Conservation (phyloP, 2,113 vertebrate species). For the Urocolius indicus region DNA sequence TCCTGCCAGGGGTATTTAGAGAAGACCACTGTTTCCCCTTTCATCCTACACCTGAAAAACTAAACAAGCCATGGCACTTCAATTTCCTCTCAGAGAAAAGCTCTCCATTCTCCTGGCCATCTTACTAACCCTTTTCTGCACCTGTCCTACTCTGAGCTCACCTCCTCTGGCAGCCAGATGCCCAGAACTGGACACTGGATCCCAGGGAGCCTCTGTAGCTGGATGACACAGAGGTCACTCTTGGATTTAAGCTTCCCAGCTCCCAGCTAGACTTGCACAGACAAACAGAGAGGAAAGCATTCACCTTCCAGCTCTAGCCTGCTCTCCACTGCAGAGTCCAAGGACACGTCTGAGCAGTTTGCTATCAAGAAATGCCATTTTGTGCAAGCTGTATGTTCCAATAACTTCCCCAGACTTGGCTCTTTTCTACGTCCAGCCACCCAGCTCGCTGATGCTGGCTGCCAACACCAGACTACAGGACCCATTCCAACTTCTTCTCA, state of each 20-base stretch:
- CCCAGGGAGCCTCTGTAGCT: background rate
- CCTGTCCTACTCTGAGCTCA: background rate
- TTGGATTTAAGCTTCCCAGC: background rate
- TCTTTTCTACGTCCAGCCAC: background rate
- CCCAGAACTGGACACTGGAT: background rate
- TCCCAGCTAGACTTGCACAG: background rate
- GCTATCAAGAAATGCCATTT: background rate
- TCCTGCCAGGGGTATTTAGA: background rate
- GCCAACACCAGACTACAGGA: background rate
- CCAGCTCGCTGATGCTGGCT: background rate
- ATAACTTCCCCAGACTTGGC: background rate
- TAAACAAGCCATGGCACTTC: background rate
- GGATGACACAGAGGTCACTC: background rate
- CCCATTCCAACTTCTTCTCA: constrained; percentile 20
- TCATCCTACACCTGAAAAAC: background rate
- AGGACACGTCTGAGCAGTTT: background rate
- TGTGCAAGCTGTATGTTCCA: background rate
- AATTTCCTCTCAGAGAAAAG: background rate
- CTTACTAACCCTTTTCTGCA: background rate
- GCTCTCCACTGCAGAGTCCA: background rate
- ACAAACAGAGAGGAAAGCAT: background rate
- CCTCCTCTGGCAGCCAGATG: background rate
- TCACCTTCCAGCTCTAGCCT: background rate
- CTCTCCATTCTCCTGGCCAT: background rate
- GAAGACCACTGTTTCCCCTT: background rate